Evolutionary conservation across 2,113 vertebrate genomes (phyloP).

Genomic region (Myotis lucifugus): DNA sequence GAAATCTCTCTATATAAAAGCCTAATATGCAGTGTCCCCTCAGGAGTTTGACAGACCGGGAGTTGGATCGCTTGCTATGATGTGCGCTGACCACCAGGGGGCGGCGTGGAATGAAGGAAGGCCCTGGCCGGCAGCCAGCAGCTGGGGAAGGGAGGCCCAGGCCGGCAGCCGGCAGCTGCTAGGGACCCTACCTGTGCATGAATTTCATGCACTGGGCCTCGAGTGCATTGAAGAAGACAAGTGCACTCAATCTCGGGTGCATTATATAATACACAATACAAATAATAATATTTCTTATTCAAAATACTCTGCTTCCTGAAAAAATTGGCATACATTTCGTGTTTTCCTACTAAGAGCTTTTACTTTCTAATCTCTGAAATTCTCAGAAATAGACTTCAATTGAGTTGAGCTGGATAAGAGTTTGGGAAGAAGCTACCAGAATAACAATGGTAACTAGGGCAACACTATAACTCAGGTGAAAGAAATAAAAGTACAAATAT

Average conservation of each 20-base stretch:
- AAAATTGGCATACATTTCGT: neutral
- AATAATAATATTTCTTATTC: neutral
- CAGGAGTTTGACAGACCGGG: no score
- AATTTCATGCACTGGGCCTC: no score
- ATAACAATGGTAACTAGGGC: neutral
- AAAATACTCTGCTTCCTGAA: neutral
- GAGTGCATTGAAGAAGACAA: neutral
- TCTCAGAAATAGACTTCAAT: neutral
- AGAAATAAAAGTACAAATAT: neutral
- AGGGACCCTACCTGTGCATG: no score
- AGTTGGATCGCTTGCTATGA: no score
- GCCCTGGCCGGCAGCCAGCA: no score
- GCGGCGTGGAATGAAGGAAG: no score
- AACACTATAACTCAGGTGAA: neutral
- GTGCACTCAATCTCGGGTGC: neutral
- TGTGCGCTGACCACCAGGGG: no score
- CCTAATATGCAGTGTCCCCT: no score
- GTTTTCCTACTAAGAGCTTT: neutral
- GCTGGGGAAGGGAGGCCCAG: no score
- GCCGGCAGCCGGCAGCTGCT: no score
- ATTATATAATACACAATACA: neutral
- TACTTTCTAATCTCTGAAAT: neutral
- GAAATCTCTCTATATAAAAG: neutral
- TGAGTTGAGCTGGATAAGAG: neutral
- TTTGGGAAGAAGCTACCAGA: neutral